Evolutionary conservation across 2,888 invertebrate genomes (phyloP).

Genomic region (Lepetodrilus schrolli): DNA sequence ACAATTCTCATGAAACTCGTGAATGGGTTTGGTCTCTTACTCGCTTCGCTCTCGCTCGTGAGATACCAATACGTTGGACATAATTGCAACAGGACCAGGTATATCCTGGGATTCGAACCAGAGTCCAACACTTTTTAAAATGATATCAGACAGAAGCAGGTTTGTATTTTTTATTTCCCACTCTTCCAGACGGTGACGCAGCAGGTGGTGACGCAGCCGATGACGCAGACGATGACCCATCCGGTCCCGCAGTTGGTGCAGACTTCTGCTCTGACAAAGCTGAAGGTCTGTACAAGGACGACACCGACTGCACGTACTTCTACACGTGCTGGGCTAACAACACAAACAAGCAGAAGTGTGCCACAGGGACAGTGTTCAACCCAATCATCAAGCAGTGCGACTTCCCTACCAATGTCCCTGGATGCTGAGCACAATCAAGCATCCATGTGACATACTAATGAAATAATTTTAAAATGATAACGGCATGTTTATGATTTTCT

Average conservation of each 20-base stretch:
- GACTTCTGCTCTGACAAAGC: constrained; percentile 41
- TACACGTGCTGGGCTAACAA: constrained; percentile 43
- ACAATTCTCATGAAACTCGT: no score
- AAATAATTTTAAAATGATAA: no score
- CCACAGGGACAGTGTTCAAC: constrained; percentile 43
- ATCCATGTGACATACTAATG: no score
- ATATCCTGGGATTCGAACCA: neutral
- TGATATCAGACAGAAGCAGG: neutral
- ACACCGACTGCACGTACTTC: constrained; percentile 39
- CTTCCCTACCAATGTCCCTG: constrained; percentile 53
- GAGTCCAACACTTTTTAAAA: neutral
- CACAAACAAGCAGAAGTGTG: constrained; percentile 43
- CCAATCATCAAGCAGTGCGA: constrained; percentile 40
- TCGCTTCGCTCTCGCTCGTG: no score
- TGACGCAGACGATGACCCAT: no score
- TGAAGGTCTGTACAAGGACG: constrained; percentile 49
- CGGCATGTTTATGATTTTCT: no score
- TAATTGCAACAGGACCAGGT: neutral
- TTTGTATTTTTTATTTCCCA: no score
- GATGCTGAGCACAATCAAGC: no score
- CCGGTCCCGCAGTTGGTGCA: neutral
- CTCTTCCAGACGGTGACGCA: no score
- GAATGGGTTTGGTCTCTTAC: no score
- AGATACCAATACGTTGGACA: neutral
- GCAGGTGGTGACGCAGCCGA: no score